Percentiles rank a stretch among this genome's conserved stretches.
Conservation (phyloP, 1,140 invertebrate species). For the Rhopalosiphum maidis region DNA sequence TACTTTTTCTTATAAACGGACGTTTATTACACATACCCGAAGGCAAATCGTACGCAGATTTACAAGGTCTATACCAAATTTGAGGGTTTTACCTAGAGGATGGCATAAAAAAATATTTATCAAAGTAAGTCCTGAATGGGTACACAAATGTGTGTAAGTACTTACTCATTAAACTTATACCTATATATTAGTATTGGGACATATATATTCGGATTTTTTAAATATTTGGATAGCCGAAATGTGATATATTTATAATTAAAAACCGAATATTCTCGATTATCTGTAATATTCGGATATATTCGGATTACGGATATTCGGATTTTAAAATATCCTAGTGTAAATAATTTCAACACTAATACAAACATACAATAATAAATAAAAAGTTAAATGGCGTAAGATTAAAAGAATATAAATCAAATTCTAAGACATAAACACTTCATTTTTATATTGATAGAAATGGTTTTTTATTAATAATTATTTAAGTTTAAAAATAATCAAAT, state of each 20-base stretch:
- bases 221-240: too few relatives aligned
- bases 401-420: neutral
- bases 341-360: too few relatives aligned
- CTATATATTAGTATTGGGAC: neutral
- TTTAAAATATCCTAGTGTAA: too few relatives aligned
- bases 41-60: neutral
- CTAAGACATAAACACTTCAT: neutral
- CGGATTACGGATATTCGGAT: too few relatives aligned
- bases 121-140: neutral
- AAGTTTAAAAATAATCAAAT: neutral
- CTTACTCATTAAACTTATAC: neutral
- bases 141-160: neutral
- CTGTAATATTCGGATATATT: too few relatives aligned
- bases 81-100: neutral
- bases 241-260: too few relatives aligned
- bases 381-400: neutral
- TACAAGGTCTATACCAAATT: neutral
- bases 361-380: neutral
- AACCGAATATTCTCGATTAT: too few relatives aligned
- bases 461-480: neutral
- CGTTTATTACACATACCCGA: neutral
- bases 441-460: neutral
- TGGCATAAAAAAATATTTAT: constrained; percentile 28
- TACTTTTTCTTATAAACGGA: neutral
- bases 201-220: too few relatives aligned